Evolutionary conservation across 2,888 invertebrate species (phyloP).

Genomic region (Epinotia nisella): DNA sequence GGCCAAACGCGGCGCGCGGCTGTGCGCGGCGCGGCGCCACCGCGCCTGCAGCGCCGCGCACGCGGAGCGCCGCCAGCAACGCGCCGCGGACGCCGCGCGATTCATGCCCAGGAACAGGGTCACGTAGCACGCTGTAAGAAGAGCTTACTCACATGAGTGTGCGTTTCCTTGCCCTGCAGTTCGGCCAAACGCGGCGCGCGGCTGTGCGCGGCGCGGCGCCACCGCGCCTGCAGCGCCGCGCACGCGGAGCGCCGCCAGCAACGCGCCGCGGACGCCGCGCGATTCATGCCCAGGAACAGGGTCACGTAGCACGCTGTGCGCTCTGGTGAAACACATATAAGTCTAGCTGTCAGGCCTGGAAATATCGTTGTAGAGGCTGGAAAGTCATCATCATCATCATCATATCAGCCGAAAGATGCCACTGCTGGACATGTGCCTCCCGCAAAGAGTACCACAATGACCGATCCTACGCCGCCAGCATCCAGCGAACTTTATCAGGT

Average conservation of each 20-base stretch:
- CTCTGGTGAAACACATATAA: slow-evolving; percentile 51
- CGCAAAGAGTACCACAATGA: no score
- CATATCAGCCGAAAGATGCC: no score
- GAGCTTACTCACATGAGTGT: neutral
- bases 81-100: slow-evolving; percentile 56
- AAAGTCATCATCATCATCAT: no score
- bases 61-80: slow-evolving; percentile 57
- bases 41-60: slow-evolving; percentile 57
- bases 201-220: slow-evolving; percentile 52
- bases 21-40: slow-evolving; percentile 54
- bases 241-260: slow-evolving; percentile 61
- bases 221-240: slow-evolving; percentile 56
- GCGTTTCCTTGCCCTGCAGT: slow-evolving; percentile 52
- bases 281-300: slow-evolving; percentile 64
- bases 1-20: slow-evolving; percentile 50
- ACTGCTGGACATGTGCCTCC: no score
- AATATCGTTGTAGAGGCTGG: no score
- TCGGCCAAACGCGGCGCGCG: slow-evolving; percentile 52
- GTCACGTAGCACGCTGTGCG: slow-evolving; percentile 64
- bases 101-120: no score
- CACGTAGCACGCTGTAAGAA: no score
- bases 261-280: slow-evolving; percentile 54
- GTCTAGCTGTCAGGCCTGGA: neutral
- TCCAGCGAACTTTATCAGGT: no score
- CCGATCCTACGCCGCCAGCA: no score